Evolutionary conservation across 2,797 vertebrate species (phyloP), one percentile per base, ranked within the genome.

Genomic region (Smutsia temminckii): DNA sequence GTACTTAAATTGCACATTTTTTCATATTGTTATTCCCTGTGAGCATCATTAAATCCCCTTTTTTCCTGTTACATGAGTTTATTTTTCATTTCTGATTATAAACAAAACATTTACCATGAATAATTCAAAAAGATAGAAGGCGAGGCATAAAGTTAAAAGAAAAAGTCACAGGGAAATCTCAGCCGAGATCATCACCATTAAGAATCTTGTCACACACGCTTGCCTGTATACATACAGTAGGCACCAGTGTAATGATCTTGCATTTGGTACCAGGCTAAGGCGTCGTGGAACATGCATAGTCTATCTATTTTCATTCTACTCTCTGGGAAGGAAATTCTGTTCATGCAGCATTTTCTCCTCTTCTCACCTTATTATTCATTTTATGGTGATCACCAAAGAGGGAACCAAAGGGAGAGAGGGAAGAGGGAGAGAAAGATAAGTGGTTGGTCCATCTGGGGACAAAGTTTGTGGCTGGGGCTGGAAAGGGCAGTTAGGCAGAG

Each of bases 61-160:
- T 92, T 89, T 87, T 83, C 61, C 10, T 66, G 66, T 61, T 53
- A 64, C 83, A 34, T 29, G 37, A 86, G 72, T 79, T 91, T 71
- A 78, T 85, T 86, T 91, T 32, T 68, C 29, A 68, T 85, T 74
- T 90, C 63, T 95, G n/a, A 37, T 85, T 80, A 71, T 72, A 94
- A 83, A 64, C 3, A 89, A 92, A 86, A 69, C 46, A 59, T 85
- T 92, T 46, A 42, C 75, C 29, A n/a, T 32, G 27, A 95, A 64
- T 94, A 78, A 94, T 74, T 89, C 46, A 25, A 81, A 93, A 32
- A 97, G 12, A 37, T 69, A 71, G 49, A 92, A 66, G 29, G 11
- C 77, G 71, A 72, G 25, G 81, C 2, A 46, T 6, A 69, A 86
- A 74, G 16, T 78, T 51, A 77, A 95, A 93, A 94, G 75, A 12